A percentile compares a stretch with the other conserved stretches of the same genome.
Conservation (phyloP, 2,888 invertebrate genomes). For the Drosophila aldrichi region DNA sequence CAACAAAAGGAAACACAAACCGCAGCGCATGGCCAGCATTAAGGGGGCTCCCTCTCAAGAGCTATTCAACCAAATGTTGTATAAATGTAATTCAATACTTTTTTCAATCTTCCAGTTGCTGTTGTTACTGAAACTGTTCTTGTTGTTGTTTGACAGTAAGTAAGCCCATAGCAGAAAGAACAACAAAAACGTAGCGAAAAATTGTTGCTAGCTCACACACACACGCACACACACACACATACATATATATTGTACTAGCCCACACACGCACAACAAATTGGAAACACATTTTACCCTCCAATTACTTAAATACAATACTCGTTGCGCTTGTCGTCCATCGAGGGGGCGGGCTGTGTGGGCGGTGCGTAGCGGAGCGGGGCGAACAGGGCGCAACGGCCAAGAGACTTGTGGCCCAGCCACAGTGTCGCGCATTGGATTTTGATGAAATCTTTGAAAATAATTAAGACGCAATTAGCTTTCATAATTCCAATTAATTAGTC, state of each 20-base stretch:
- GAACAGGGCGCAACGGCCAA: background rate
- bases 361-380: background rate
- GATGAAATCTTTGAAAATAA: conserved; percentile 12
- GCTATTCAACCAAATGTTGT: conserved; percentile 78
- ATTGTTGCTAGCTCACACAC: conserved; percentile 6
- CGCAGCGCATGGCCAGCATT: conserved; percentile 52
- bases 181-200: conserved; percentile 45
- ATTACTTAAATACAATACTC: conserved; percentile 73
- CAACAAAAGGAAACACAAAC: conserved; percentile 75
- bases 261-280: conserved; percentile 65
- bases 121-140: conserved; percentile 12
- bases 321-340: conserved; percentile 31
- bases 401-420: conserved; percentile 14
- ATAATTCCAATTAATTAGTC: conserved; percentile 10
- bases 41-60: conserved; percentile 36
- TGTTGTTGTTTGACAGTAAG: conserved; percentile 21
- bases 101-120: conserved; percentile 66
- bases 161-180: conserved; percentile 19
- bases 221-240: conserved; percentile 20
- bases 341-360: background rate
- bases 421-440: conserved; percentile 24
- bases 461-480: conserved; percentile 22
- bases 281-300: conserved; percentile 81
- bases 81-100: conserved; percentile 81
- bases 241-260: background rate